Evolutionary conservation across 2,113 vertebrate genomes (phyloP), one percentile per base, ranked within the genome.

Genomic region (Cariama cristata): DNA sequence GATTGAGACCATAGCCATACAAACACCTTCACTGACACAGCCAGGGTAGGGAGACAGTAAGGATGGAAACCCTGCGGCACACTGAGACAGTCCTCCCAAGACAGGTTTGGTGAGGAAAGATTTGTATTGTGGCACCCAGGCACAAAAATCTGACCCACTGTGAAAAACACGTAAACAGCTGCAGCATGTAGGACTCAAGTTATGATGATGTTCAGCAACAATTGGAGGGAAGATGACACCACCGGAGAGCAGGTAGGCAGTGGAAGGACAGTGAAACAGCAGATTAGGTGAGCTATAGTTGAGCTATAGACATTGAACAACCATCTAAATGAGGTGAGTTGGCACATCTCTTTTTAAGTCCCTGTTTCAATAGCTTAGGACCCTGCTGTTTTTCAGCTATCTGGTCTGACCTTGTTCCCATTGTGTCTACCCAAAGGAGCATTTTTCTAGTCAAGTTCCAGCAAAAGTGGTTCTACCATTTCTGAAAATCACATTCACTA

Each of bases 161-260:
- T 44, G 66, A 50, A 44, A 67, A 72, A n/a, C 33, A 12, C 1
- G 0, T 38, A 32, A 79, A 30, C 7, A 50, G 67, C 47, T 56
- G 60, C 28, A 68, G 9, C 14, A 5, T 2, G 28, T 19, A 14
- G 38, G 82, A 53, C 35, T 23, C 20, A 8, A 28, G 44, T 32
- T 9, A 53, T 2, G 1, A 33, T 47, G 33, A 35, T 0, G 0
- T 24, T 55, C 71, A 44, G 16, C 1, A 1, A 6, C 0, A 2
- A 19, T 12, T 35, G 32, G 44, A 72, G 77, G 64, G 38, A 42
- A 77, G 45, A 15, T 33, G 50, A 28, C 20, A 50, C 17, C 59
- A 21, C 30, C 6, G 3, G 32, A n/a, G 53, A 77, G 40, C 45
- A 26, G 45, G n/a, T 6, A 33, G 30, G 52, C 53, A 40, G 60